Conservation (phyloP, 2,113 vertebrate genomes). For the Takifugu bimaculatus region DNA sequence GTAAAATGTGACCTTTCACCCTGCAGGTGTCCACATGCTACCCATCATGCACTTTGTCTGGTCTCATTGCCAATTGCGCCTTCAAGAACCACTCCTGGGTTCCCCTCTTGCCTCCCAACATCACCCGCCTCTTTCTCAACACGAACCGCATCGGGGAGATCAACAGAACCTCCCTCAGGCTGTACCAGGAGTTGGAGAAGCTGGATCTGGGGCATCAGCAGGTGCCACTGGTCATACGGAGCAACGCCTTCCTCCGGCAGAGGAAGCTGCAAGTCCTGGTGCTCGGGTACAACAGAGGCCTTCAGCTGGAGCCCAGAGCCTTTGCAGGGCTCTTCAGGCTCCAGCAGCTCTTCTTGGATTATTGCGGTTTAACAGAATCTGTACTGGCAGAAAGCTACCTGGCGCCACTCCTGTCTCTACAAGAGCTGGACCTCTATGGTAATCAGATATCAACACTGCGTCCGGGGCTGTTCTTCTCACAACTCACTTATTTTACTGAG, state of each 20-base stretch:
- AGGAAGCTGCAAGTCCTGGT: conserved; percentile 71
- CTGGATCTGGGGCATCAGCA: conserved; percentile 71
- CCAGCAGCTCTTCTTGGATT: conserved; percentile 65
- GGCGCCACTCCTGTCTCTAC: conserved; percentile 77
- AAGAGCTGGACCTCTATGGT: conserved; percentile 70
- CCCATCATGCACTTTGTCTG: conserved; percentile 56
- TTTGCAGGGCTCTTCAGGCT: conserved; percentile 77
- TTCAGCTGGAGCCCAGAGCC: conserved; percentile 72
- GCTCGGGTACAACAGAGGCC: conserved; percentile 61
- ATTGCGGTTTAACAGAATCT: conserved; percentile 67
- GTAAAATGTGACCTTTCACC: not conserved
- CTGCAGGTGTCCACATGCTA: conserved; percentile 38
- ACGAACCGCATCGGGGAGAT: conserved; percentile 75
- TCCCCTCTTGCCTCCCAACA: conserved; percentile 71
- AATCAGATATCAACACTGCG: conserved; percentile 74
- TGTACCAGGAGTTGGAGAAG: conserved; percentile 64
- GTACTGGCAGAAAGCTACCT: conserved; percentile 79
- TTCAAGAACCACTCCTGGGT: conserved; percentile 55
- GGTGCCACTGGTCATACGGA: conserved; percentile 63
- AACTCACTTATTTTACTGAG: conserved; percentile 65
- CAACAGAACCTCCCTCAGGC: conserved; percentile 71
- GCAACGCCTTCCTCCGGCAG: conserved; percentile 77
- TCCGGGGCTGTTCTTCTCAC: conserved; percentile 79
- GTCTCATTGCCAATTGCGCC: conserved; percentile 42
- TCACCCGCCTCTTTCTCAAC: conserved; percentile 69